Evolutionary conservation across 2,797 vertebrate species (phyloP).

Genomic region (Takifugu ocellatus): DNA sequence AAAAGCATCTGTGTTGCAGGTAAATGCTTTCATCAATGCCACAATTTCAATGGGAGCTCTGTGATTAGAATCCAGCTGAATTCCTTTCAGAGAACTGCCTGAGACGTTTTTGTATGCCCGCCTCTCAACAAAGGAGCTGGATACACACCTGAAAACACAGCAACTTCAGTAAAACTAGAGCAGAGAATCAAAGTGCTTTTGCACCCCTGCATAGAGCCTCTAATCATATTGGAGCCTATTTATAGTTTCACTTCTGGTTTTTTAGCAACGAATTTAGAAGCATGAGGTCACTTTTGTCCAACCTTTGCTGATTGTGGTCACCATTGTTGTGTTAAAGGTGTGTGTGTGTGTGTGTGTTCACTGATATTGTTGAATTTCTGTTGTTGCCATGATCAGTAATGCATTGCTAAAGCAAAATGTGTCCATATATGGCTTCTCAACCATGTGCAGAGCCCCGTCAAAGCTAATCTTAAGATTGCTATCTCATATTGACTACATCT

Average conservation of each 20-base stretch:
- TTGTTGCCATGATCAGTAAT: too few relatives aligned
- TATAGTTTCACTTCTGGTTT: conserved; percentile 8
- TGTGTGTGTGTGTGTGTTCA: too few relatives aligned
- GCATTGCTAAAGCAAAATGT: too few relatives aligned
- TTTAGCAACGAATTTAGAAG: not conserved
- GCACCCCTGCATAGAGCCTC: conserved; percentile 30
- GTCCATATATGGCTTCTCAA: too few relatives aligned
- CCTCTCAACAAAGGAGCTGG: conserved; percentile 23
- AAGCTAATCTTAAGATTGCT: not conserved
- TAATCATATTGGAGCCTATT: conserved; percentile 31
- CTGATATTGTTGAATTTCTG: too few relatives aligned
- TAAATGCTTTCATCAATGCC: conserved; percentile 14
- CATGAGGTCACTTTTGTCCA: too few relatives aligned
- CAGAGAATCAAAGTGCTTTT: conserved; percentile 44
- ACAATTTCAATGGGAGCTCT: not conserved
- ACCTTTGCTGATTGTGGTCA: too few relatives aligned
- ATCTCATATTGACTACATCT: not conserved
- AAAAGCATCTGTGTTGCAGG: not conserved
- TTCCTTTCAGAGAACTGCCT: conserved; percentile 6
- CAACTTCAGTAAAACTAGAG: conserved; percentile 30
- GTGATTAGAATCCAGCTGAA: conserved; percentile 11
- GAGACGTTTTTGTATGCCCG: conserved; percentile 29
- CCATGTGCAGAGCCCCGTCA: too few relatives aligned
- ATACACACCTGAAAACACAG: conserved; percentile 36
- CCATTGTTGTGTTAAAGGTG: too few relatives aligned